phyloP scores from a whole-genome alignment of 2,888 invertebrate species.

The Galerucella nymphaeae region DNA sequence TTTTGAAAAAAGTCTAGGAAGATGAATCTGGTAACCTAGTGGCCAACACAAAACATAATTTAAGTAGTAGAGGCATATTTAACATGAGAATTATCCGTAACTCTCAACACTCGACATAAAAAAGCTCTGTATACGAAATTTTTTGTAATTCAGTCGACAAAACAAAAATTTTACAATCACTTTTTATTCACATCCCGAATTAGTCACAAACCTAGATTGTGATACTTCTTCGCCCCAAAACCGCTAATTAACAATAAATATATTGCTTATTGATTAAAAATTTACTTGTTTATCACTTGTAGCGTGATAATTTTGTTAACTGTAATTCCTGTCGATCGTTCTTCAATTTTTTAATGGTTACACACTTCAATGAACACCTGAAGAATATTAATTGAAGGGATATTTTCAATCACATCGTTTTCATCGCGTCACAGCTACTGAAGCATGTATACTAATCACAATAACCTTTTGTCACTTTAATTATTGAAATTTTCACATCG shows the following conservation, averaged over 20 bases:
- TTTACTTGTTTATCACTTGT: not conserved
- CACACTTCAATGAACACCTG: not conserved
- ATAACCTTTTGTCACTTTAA: not conserved
- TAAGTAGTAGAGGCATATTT: no score
- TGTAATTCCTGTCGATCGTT: not conserved
- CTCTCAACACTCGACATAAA: no score
- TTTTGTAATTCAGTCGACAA: no score
- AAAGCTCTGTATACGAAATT: no score
- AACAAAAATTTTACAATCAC: no score
- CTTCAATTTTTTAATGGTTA: not conserved
- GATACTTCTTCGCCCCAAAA: no score
- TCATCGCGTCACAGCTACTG: not conserved
- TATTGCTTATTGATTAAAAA: not conserved
- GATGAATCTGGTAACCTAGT: no score
- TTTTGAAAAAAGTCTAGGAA: no score
- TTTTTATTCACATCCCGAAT: no score
- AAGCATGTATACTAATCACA: not conserved
- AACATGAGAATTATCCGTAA: no score
- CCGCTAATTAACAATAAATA: not conserved
- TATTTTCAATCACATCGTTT: not conserved
- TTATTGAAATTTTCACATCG: not conserved
- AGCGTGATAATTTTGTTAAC: not conserved
- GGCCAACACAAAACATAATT: no score
- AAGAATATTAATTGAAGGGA: not conserved
- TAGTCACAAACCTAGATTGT: no score